A percentile compares a stretch with the other conserved stretches of the same genome.
Evolutionary conservation across 1,140 invertebrate genomes (phyloP).

Genomic region (Diorhabda elongata): DNA sequence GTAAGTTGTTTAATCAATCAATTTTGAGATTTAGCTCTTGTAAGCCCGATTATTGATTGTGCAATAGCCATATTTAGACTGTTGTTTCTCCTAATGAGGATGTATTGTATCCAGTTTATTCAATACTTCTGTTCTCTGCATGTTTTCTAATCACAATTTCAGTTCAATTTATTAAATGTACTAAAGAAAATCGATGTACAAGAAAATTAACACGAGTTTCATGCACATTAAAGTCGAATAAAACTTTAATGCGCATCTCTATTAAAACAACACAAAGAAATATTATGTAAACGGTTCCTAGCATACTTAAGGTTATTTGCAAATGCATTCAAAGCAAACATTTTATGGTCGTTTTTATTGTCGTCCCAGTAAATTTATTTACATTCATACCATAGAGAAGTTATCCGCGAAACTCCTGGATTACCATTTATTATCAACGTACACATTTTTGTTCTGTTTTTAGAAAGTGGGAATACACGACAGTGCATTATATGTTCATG

Average conservation of each 20-base stretch:
- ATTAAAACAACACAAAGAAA: not conserved
- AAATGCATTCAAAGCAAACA: not conserved
- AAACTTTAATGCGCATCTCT: not conserved
- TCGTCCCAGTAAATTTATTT: not conserved
- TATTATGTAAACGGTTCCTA: not conserved
- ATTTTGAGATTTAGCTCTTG: too few species aligned
- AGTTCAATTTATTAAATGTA: too few species aligned
- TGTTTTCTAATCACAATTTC: too few species aligned
- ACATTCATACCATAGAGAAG: not conserved
- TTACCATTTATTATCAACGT: not conserved
- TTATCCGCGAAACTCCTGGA: not conserved
- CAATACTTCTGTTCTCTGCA: too few species aligned
- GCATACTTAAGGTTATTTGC: conserved; percentile 2
- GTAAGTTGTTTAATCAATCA: too few species aligned
- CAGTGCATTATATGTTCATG: too few species aligned
- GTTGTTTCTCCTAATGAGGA: too few species aligned
- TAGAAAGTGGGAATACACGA: not conserved
- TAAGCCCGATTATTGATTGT: too few species aligned
- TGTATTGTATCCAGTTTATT: too few species aligned
- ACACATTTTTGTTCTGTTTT: conserved; percentile 1
- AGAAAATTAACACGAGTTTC: not conserved
- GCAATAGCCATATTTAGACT: too few species aligned
- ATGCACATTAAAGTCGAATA: not conserved
- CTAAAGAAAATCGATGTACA: not conserved
- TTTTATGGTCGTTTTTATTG: not conserved